A percentile compares a stretch with the other conserved stretches of the same genome.
Evolutionary conservation across 2,888 invertebrate genomes (phyloP).

Genomic region (Uropetala carovei): DNA sequence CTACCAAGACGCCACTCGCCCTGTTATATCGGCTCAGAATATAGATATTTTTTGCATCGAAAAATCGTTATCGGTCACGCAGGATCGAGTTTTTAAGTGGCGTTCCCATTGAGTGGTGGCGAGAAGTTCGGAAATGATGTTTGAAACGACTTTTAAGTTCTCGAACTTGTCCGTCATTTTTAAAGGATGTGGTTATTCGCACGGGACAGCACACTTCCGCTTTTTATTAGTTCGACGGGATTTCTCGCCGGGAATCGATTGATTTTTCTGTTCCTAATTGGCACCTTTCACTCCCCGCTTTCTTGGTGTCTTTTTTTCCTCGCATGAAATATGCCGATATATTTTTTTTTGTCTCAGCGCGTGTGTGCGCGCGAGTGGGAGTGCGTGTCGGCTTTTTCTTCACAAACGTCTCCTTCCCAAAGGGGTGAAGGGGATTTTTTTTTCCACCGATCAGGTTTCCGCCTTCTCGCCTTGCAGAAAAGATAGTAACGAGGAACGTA

Average conservation of each 20-base stretch:
- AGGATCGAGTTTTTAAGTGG: neutral
- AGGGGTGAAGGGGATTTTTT: neutral
- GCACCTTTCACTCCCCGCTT: slow-evolving; percentile 45
- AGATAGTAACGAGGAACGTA: no score
- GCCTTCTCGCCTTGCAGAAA: neutral
- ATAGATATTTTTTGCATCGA: neutral
- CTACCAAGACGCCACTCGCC: neutral
- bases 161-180: slow-evolving; percentile 21
- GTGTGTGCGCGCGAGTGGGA: neutral
- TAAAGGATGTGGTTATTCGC: slow-evolving; percentile 12
- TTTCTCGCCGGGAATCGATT: slow-evolving; percentile 38
- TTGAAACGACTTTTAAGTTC: neutral
- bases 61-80: slow-evolving; percentile 2
- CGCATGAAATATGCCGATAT: neutral
- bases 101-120: neutral
- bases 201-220: slow-evolving; percentile 16
- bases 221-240: neutral
- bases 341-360: neutral
- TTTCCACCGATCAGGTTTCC: neutral
- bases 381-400: neutral
- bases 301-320: slow-evolving; percentile 32
- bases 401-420: neutral
- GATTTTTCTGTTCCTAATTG: slow-evolving; percentile 34
- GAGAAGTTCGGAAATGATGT: neutral
- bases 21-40: neutral